Evolutionary conservation across 2,888 invertebrate genomes (phyloP).

Genomic region (Phoenoteleia sp.): DNA sequence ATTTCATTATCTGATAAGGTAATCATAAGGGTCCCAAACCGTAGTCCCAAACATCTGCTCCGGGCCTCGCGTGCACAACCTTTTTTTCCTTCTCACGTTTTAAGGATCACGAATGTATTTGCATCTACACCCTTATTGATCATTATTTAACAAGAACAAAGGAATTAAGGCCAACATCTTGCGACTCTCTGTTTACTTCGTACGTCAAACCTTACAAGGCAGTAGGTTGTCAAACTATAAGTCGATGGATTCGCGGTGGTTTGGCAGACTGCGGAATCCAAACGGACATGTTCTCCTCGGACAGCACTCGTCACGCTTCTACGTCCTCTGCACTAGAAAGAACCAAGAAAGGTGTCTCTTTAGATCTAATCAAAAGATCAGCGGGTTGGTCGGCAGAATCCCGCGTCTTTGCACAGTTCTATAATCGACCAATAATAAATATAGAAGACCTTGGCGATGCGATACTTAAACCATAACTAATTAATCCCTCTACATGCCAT

Average conservation of each 20-base stretch:
- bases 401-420: not conserved
- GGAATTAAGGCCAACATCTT: not conserved
- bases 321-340: no score
- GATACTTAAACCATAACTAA: no score
- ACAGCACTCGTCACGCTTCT: no score
- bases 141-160: not conserved
- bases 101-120: not conserved
- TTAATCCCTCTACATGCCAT: no score
- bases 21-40: not conserved
- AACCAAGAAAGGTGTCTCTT: no score
- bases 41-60: not conserved
- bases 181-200: not conserved
- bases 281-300: no score
- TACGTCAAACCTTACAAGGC: not conserved
- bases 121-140: not conserved
- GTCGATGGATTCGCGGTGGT: no score
- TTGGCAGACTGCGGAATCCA: no score
- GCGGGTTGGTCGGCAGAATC: no score
- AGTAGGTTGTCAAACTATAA: no score
- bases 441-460: not conserved
- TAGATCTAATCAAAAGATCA: no score
- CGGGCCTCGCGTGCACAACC: not conserved
- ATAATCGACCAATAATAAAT: not conserved
- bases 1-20: not conserved
- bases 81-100: not conserved